Evolutionary conservation across 2,113 vertebrate species (phyloP).

Genomic region (Pleuronectes platessa): DNA sequence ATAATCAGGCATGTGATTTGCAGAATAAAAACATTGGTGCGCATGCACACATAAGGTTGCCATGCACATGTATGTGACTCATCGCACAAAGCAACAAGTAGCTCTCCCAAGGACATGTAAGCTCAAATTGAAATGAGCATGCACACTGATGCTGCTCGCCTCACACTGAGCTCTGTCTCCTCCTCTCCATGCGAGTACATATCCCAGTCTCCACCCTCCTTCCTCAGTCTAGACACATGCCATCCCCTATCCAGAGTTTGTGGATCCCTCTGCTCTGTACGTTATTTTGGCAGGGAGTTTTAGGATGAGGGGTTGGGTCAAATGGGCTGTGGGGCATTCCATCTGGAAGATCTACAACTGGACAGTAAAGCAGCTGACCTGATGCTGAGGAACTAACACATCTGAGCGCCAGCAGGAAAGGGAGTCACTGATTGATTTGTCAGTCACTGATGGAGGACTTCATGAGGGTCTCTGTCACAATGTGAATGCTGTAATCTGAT

Average conservation of each 20-base stretch:
- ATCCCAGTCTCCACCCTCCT: conserved; percentile 72
- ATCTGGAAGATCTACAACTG: conserved; percentile 36
- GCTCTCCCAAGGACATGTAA: conserved; percentile 41
- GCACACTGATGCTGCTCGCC: conserved; percentile 54
- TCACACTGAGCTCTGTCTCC: conserved; percentile 66
- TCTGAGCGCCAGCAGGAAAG: conserved; percentile 25
- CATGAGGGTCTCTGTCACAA: conserved; percentile 42
- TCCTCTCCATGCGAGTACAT: conserved; percentile 67
- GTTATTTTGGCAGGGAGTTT: conserved; percentile 28
- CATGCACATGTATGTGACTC: conserved; percentile 42
- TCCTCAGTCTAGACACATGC: conserved; percentile 63
- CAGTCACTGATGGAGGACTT: conserved; percentile 50
- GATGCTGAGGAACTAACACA: conserved; percentile 37
- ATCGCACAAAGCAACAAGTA: conserved; percentile 64
- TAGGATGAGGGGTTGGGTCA: conserved; percentile 11
- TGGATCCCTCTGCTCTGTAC: conserved; percentile 47
- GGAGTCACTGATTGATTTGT: conserved; percentile 38
- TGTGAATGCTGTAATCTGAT: conserved; percentile 71
- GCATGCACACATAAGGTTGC: conserved; percentile 8
- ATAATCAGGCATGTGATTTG: not conserved
- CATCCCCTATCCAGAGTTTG: conserved; percentile 58
- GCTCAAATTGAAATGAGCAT: conserved; percentile 66
- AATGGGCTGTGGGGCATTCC: not conserved
- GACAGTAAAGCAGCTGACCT: conserved; percentile 24
- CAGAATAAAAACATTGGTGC: not conserved